A percentile compares a stretch with the other conserved stretches of the same genome.
phyloP scores from a whole-genome alignment of 2,888 invertebrate species.

The Carabus problematicus region DNA sequence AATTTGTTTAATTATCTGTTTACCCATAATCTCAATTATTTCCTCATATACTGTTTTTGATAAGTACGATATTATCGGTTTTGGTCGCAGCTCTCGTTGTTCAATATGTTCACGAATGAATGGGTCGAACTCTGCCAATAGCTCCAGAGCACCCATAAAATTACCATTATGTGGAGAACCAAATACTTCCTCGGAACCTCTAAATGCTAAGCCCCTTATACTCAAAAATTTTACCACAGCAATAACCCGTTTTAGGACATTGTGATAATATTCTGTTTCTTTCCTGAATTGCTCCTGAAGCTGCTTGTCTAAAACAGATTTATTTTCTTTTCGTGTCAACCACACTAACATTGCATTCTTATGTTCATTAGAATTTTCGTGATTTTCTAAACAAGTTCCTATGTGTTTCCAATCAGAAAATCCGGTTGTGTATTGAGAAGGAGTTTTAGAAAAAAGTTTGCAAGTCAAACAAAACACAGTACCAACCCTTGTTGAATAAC shows the following conservation, averaged over 20 bases:
- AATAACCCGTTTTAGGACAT: constrained; percentile 17
- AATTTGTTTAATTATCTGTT: constrained; percentile 45
- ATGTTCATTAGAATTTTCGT: constrained; percentile 40
- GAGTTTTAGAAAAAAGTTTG: constrained; percentile 16
- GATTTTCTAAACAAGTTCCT: constrained; percentile 21
- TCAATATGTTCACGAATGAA: constrained; percentile 49
- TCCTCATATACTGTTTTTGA: constrained; percentile 48
- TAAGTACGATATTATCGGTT: constrained; percentile 46
- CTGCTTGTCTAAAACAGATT: constrained; percentile 13
- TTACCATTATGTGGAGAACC: constrained; percentile 49
- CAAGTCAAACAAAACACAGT: constrained; percentile 22
- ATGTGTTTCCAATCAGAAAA: constrained; percentile 27
- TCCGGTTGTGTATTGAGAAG: constrained; percentile 22
- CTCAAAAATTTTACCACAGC: constrained; percentile 24
- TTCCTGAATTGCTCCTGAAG: background rate
- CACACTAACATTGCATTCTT: constrained; percentile 31
- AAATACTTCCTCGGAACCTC: constrained; percentile 48
- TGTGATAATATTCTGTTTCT: background rate
- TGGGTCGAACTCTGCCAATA: constrained; percentile 50
- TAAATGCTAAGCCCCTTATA: constrained; percentile 17
- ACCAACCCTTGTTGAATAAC: constrained; percentile 25
- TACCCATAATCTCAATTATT: constrained; percentile 47
- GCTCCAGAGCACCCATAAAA: constrained; percentile 49
- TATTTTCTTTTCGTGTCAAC: constrained; percentile 25
- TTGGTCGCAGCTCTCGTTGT: constrained; percentile 47